Base-by-base conservation (phyloP, 2,888 invertebrate genomes). In the Drosophila cognata region DNA sequence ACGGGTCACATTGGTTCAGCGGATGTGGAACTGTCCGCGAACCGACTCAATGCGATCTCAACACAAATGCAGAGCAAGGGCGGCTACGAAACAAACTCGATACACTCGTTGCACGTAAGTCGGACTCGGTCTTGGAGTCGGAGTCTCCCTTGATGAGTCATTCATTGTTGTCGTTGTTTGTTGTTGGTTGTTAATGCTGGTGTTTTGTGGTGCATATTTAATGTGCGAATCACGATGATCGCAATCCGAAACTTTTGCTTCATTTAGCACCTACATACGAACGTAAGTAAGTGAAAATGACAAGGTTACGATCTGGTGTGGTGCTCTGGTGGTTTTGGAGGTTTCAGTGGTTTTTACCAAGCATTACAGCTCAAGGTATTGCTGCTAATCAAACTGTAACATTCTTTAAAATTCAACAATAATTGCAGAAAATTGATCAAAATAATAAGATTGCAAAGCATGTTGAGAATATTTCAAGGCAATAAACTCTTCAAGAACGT, bases 51-150 rank as follows among this genome's bases (percentile, higher is more conserved):
- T 92, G 96, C 97, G 82, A 96, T 98, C 92, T 98, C 98, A 94
- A 96, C 96, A 91, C 98, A 98, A 94, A 98, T 99, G 98, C 97
- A 97, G 93, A 97, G 98, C 94, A 99, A 99, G 94, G 98, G 98
- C 62, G 98, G 98, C 82, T 98, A 98, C 92, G 97, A 98, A 92
- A 95, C 95, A 93, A 93, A 93, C 79, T 93, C 93, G 71, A 91
- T 93, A 86, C 91, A 93, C 61, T 84, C 84, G 83, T 81, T 93
- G 71, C 93, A 93, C 90, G 93, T 93, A 87, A 84, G 85, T 80
- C 38, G 35, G 11, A 1, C 46, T 41, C 10, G 10, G 8, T 41
- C 41, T 25, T 16, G 46, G 46, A 46, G 4, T 46, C 46, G 16
- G 8, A 46, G 16, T 25, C 46, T 25, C 16, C 46, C 46, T 16